Percentiles rank a stretch among this genome's conserved stretches.
phyloP scores from a whole-genome alignment of 2,888 invertebrate genomes.

The Fissipunctia ypsillon region DNA sequence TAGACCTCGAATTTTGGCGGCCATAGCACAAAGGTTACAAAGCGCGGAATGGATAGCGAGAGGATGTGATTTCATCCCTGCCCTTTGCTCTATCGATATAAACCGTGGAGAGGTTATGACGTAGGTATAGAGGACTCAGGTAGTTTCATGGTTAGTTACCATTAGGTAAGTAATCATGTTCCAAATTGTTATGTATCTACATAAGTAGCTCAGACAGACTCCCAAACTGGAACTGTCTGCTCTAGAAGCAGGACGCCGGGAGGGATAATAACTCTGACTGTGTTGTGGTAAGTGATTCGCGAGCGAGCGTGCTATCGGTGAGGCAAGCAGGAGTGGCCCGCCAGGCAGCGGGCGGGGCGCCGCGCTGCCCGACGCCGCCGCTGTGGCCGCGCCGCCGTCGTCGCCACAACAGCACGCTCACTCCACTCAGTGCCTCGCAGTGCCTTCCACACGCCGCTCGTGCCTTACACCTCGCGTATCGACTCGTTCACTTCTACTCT shows the following conservation, averaged over 20 bases:
- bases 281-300: background rate
- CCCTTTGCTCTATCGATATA: background rate
- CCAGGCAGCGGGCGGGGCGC: constrained; percentile 43
- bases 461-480: constrained; percentile 71
- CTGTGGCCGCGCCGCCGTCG: constrained; percentile 45
- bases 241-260: background rate
- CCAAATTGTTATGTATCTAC: background rate
- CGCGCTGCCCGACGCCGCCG: constrained; percentile 46
- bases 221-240: background rate
- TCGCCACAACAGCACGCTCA: constrained; percentile 51
- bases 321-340: constrained; percentile 71
- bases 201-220: background rate
- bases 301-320: constrained; percentile 56
- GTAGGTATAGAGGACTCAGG: background rate
- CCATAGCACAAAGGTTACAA: background rate
- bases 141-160: background rate
- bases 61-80: background rate
- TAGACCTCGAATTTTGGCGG: background rate
- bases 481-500: constrained; percentile 42
- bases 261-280: background rate
- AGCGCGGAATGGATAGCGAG: background rate
- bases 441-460: constrained; percentile 80
- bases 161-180: background rate
- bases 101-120: too few relatives aligned
- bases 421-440: constrained; percentile 79